Evolutionary conservation across 2,797 vertebrate species (phyloP).

Genomic region (Psittacula derbiana): DNA sequence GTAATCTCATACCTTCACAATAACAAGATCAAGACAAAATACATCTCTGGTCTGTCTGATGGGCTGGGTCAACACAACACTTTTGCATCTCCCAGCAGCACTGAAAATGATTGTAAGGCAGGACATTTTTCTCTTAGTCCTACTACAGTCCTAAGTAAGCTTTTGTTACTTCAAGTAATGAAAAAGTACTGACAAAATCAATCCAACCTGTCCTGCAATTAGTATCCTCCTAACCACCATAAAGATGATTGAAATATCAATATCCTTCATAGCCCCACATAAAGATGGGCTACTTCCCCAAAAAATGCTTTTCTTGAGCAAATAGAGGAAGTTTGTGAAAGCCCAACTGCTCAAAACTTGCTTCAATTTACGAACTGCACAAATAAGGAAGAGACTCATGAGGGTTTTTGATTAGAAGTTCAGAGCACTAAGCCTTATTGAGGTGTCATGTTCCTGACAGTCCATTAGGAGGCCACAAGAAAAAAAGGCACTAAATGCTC

Average conservation of each 20-base stretch:
- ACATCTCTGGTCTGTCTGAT: constrained; percentile 2
- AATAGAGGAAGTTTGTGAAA: not conserved
- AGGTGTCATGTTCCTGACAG: not conserved
- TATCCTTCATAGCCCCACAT: not conserved
- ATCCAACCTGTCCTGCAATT: not conserved
- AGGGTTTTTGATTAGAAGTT: not conserved
- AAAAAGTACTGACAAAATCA: constrained; percentile 5
- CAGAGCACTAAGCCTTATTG: not conserved
- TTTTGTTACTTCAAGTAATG: not conserved
- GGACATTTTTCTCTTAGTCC: not conserved
- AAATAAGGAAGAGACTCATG: not conserved
- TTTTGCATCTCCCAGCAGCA: not conserved
- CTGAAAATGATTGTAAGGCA: not conserved
- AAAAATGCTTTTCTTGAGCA: not conserved
- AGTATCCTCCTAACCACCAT: not conserved
- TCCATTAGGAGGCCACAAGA: not conserved
- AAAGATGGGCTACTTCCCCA: not conserved
- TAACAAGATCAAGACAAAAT: constrained; percentile 46
- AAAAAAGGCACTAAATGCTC: not conserved
- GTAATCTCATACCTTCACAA: constrained; percentile 33
- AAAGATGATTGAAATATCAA: constrained; percentile 11
- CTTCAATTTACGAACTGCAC: not conserved
- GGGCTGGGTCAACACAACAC: not conserved
- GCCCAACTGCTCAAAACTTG: not conserved
- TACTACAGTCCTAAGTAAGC: not conserved